Evolutionary conservation across 1,140 invertebrate genomes (phyloP), one percentile per base, ranked within the genome.

Genomic region (Brachionus sp.): DNA sequence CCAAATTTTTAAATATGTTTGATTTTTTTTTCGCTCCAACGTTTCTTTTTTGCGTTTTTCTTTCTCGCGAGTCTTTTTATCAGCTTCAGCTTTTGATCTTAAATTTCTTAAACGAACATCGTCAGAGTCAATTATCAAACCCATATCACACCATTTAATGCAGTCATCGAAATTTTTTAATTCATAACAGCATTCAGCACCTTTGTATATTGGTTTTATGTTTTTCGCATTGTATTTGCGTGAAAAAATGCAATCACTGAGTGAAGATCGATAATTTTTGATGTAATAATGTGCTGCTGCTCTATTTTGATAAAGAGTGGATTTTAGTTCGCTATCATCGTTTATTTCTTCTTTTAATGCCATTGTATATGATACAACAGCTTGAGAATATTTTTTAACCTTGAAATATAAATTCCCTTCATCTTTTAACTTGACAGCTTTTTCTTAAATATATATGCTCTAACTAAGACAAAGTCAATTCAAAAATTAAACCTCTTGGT

Each of bases 171-270:
- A 95, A 84, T 93, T 91, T 64, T 91, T 91, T 77, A 93, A 87
- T 85, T 93, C 87, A 53, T 92, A 90, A 84, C 92, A 92, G 86
- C 93, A 93, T 84, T 93, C 91, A 0, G 93, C 93, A 42, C 93
- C 89, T 88, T 94, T 91, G 12, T 92, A 86, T 84, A 92, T 89
- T 1, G 93, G 93, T 90, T 98, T 98, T 4, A 89, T 86, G 89
- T 98, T 94, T 84, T 92, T 88, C 1, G 92, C 91, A 84, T 95
- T 93, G 29, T 93, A 90, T 86, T 93, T 92, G 13, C 95, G 85
- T 0, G 95, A 94, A 85, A 91, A 89, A 86, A 93, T 91, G 85
- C 93, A 93, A 88, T 96, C 94, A 84, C 89, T 90, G 33, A 95
- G 88, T 42, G 93, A 85, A 29, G 88, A 87, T 50, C 88, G 85